phyloP scores from a whole-genome alignment of 92 coral and sea anemone species.

The Diadumene lineata region DNA sequence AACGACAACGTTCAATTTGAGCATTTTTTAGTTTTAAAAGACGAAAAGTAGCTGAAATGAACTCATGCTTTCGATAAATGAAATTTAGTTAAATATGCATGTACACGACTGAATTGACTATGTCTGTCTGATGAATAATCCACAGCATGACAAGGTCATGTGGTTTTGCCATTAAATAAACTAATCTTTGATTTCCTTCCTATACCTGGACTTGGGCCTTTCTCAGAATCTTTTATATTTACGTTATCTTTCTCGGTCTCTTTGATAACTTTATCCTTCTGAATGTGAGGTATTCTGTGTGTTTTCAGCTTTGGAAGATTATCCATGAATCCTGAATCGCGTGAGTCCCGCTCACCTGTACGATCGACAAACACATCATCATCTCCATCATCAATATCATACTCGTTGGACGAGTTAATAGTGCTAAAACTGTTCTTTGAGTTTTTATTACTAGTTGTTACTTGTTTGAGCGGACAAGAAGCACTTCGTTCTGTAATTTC shows the following conservation, averaged over 20 bases:
- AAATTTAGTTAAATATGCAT: no score
- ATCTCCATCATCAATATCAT: constrained; percentile 2
- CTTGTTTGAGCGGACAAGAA: background rate
- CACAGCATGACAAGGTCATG: background rate
- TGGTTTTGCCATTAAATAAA: background rate
- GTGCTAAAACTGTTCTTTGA: background rate
- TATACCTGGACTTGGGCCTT: background rate
- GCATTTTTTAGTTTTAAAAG: no score
- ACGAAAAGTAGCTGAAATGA: no score
- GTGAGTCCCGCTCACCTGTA: constrained; percentile 12
- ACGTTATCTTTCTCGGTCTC: background rate
- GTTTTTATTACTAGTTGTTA: background rate
- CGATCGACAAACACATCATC: constrained; percentile 13
- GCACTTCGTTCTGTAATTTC: constrained; percentile 12
- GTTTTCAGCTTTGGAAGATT: constrained; percentile 10
- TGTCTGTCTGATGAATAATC: no score
- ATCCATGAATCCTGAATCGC: constrained; percentile 27
- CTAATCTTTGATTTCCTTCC: background rate
- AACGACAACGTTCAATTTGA: no score
- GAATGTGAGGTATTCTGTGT: background rate
- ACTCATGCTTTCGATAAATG: no score
- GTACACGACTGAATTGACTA: no score
- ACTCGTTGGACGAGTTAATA: background rate
- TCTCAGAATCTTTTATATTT: background rate
- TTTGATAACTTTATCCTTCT: background rate